Evolutionary conservation across 2,113 vertebrate species (phyloP).

Genomic region (Piprites chloris): DNA sequence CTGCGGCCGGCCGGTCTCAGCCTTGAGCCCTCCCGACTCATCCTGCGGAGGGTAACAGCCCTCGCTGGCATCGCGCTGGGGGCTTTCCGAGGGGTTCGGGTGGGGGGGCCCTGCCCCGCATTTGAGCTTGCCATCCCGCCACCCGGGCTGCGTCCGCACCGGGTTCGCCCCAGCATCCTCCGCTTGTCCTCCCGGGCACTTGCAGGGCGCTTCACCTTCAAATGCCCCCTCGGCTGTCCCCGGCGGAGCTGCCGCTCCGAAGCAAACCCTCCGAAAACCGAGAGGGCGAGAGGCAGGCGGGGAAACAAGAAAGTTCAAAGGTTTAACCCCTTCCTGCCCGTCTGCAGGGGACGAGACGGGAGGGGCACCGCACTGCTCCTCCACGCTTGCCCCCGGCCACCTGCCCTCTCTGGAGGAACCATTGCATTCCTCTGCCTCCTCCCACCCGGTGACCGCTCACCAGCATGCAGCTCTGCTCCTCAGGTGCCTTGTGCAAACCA

Average conservation of each 20-base stretch:
- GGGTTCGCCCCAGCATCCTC: background rate
- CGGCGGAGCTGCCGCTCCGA: background rate
- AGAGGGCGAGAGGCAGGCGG: background rate
- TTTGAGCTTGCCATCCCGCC: background rate
- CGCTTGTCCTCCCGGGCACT: background rate
- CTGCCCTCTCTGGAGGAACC: background rate
- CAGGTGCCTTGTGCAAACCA: background rate
- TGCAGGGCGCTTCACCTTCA: slow-evolving; percentile 46
- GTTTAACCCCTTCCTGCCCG: background rate
- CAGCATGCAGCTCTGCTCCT: background rate
- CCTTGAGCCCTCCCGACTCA: background rate
- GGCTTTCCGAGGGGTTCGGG: background rate
- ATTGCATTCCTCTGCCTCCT: background rate
- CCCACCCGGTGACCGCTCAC: accelerated
- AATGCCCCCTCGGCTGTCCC: background rate
- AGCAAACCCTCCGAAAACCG: background rate
- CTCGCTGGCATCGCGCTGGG: background rate
- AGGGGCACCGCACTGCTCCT: background rate
- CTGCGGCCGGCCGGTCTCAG: background rate
- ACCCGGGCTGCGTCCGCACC: background rate
- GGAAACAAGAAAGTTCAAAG: background rate
- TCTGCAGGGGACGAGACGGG: background rate
- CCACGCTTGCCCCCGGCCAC: background rate
- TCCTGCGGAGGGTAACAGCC: background rate
- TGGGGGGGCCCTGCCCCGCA: background rate